Percentiles rank a stretch among this genome's conserved stretches.
Conservation (phyloP, 2,888 invertebrate genomes). For the Apamea epomidion region DNA sequence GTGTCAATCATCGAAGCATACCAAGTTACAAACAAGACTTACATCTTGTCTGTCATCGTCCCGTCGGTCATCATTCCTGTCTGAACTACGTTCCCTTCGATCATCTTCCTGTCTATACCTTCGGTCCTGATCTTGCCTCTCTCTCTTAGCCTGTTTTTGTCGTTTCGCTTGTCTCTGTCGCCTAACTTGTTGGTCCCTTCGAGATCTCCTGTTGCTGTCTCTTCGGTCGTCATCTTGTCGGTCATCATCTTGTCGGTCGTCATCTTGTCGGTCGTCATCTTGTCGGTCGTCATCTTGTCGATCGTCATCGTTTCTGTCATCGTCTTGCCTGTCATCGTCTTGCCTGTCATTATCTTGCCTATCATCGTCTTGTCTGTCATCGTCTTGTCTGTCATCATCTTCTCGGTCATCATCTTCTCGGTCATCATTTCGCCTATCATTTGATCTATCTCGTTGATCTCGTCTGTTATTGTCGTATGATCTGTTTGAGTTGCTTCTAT, state of each 20-base stretch:
- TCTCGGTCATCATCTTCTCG: too few relatives aligned
- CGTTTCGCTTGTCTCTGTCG: constrained; percentile 8
- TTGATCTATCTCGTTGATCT: constrained; percentile 1
- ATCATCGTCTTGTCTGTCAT: constrained; percentile 1
- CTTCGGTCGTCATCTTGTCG: constrained; percentile 5
- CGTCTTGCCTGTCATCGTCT: background rate
- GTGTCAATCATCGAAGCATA: constrained; percentile 2
- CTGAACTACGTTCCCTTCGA: background rate
- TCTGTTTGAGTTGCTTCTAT: constrained; percentile 14
- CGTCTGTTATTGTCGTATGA: constrained; percentile 7
- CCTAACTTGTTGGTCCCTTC: constrained; percentile 5
- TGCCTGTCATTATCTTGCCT: background rate
- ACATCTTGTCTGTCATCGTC: constrained; percentile 39
- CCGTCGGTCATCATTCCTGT: constrained; percentile 4
- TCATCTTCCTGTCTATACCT: background rate
- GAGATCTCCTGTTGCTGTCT: background rate
- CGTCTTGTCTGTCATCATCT: background rate
- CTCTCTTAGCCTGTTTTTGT: constrained; percentile 9
- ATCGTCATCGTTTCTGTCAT: background rate
- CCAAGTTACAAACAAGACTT: constrained; percentile 34
- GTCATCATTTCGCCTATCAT: constrained; percentile 13
- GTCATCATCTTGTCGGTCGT: constrained; percentile 13
- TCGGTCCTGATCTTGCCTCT: constrained; percentile 12
- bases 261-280: constrained; percentile 12
- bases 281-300: background rate